Evolutionary conservation across 1,140 invertebrate genomes (phyloP).

Genomic region (Euglossa dilemma): DNA sequence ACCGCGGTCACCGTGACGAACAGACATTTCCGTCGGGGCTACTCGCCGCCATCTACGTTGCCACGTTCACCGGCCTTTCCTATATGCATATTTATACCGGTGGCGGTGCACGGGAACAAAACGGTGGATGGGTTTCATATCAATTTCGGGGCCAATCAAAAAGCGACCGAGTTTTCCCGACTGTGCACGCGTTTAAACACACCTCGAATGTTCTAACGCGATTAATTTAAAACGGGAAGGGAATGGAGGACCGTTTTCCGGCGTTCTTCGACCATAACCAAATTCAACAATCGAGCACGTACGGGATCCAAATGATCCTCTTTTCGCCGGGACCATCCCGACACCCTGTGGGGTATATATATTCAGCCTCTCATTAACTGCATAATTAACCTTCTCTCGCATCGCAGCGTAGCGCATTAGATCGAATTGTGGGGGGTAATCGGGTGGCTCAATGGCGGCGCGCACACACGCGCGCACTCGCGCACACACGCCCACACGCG

Average conservation of each 20-base stretch:
- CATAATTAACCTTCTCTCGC: constrained; percentile 80
- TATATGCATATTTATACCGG: constrained; percentile 19
- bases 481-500: too few species aligned
- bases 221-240: constrained; percentile 38
- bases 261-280: constrained; percentile 37
- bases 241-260: constrained; percentile 43
- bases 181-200: constrained; percentile 1
- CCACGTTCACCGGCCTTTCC: neutral
- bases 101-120: neutral
- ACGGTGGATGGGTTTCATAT: constrained; percentile 1
- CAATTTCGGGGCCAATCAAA: constrained; percentile 14
- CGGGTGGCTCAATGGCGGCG: constrained; percentile 76
- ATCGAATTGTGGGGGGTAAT: constrained; percentile 81
- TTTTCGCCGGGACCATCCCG: constrained; percentile 34
- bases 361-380: constrained; percentile 79
- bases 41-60: neutral
- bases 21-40: neutral
- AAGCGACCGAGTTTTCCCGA: constrained; percentile 9
- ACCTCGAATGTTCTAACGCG: constrained; percentile 24
- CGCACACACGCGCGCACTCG: neutral
- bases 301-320: constrained; percentile 54
- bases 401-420: constrained; percentile 76
- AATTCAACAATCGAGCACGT: constrained; percentile 35
- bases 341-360: constrained; percentile 56
- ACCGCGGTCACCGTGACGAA: neutral